These are phyloP conservation scores for Cichlasoma orientale DNA, from an alignment of 2,797 vertebrate genomes.

Conservation along the genomic window DNA sequence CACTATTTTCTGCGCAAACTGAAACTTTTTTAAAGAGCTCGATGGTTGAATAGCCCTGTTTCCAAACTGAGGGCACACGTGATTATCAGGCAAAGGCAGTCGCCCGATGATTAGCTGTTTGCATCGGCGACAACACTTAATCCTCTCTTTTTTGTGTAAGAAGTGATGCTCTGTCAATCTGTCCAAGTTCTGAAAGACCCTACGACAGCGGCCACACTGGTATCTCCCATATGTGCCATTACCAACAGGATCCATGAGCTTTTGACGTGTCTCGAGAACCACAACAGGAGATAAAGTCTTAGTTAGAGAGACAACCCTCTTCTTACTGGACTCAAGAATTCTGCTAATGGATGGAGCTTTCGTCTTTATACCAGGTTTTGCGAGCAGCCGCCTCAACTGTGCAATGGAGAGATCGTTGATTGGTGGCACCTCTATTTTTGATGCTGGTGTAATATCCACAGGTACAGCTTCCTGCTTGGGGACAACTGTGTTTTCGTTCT, in stretches of 20 bases:
- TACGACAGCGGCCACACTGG: slow-evolving; percentile 81
- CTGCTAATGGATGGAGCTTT: slow-evolving; percentile 68
- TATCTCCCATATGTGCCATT: slow-evolving; percentile 69
- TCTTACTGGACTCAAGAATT: slow-evolving; percentile 70
- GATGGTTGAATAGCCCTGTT: slow-evolving; percentile 27
- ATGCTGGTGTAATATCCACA: slow-evolving; percentile 56
- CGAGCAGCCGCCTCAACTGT: slow-evolving; percentile 68
- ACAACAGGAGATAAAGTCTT: slow-evolving; percentile 83
- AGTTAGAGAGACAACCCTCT: slow-evolving; percentile 75
- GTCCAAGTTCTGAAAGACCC: slow-evolving; percentile 78
- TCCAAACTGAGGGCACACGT: slow-evolving; percentile 69
- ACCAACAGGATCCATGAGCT: slow-evolving; percentile 65
- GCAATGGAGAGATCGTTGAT: slow-evolving; percentile 57
- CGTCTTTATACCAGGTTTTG: slow-evolving; percentile 62
- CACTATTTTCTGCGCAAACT: slow-evolving; percentile 50
- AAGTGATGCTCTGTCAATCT: slow-evolving; percentile 82
- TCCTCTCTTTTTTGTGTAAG: slow-evolving; percentile 82
- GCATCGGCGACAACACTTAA: slow-evolving; percentile 81
- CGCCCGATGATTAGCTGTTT: slow-evolving; percentile 79
- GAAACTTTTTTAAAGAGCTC: slow-evolving; percentile 36
- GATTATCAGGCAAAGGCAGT: slow-evolving; percentile 74
- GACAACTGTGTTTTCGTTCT: slow-evolving; percentile 28
- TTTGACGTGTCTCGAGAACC: slow-evolving; percentile 82
- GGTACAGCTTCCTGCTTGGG: slow-evolving; percentile 71
- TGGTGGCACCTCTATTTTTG: slow-evolving; percentile 8